Conservation (phyloP, 2,113 vertebrate genomes). For the Poeciliopsis occidentalis region DNA sequence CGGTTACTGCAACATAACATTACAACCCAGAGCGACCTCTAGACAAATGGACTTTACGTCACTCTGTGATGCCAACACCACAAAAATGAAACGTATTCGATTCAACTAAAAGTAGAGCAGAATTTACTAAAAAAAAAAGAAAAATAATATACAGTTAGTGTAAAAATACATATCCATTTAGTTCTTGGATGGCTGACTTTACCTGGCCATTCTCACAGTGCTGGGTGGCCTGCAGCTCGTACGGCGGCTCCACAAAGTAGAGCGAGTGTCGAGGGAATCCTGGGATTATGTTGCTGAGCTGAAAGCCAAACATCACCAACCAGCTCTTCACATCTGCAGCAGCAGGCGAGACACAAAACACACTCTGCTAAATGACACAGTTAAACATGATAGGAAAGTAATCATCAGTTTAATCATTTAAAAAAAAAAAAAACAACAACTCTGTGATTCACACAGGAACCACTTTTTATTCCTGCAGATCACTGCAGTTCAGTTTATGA, state of each 20-base stretch:
- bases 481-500: background rate
- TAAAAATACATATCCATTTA: no score
- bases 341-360: conserved; percentile 40
- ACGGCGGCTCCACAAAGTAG: conserved; percentile 96
- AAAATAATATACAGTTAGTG: no score
- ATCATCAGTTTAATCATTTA: background rate
- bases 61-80: background rate
- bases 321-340: conserved; percentile 97
- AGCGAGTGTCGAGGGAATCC: conserved; percentile 96
- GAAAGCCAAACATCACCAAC: conserved; percentile 99
- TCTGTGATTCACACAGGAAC: conserved; percentile 19
- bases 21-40: no score
- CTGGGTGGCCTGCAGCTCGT: conserved; percentile 92
- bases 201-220: conserved; percentile 92
- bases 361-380: conserved; percentile 28
- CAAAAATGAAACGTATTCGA: background rate
- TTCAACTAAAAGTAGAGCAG: background rate
- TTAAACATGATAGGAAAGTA: conserved; percentile 29
- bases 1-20: background rate
- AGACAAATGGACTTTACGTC: no score
- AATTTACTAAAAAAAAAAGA: no score
- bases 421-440: conserved; percentile 8
- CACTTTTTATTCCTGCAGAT: background rate
- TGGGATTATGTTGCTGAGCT: conserved; percentile 98
- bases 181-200: background rate